Evolutionary conservation across 2,797 vertebrate species (phyloP).

Genomic region (Phrynocephalus vlangalii): DNA sequence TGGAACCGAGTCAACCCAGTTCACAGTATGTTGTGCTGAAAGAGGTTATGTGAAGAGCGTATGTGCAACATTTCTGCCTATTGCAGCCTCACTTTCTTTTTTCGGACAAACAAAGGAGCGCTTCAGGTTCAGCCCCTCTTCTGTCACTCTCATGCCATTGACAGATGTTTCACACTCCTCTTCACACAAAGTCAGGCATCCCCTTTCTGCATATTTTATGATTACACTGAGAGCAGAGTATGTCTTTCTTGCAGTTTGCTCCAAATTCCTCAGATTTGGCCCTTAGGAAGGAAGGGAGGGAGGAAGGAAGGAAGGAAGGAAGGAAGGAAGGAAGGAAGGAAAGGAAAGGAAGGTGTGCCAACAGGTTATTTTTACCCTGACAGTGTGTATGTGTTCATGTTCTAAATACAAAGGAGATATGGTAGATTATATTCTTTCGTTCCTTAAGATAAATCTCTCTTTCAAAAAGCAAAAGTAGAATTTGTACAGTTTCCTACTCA

Average conservation of each 20-base stretch:
- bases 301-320: background rate
- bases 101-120: background rate
- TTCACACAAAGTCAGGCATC: background rate
- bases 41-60: background rate
- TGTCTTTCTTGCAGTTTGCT: background rate
- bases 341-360: background rate
- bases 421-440: background rate
- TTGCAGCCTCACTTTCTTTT: background rate
- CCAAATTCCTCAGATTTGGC: background rate
- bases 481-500: background rate
- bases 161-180: conserved; percentile 16
- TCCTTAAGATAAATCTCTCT: conserved; percentile 12
- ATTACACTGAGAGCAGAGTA: conserved; percentile 4
- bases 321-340: background rate
- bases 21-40: background rate
- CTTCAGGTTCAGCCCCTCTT: background rate
- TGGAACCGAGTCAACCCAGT: background rate
- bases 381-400: background rate
- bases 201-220: background rate
- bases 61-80: background rate
- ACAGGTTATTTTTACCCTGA: background rate
- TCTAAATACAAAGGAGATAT: background rate
- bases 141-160: background rate
- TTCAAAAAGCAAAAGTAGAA: background rate
- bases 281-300: background rate